Base-by-base conservation (phyloP, 2,888 invertebrate genomes). In the Rotaria magnacalcarata region DNA sequence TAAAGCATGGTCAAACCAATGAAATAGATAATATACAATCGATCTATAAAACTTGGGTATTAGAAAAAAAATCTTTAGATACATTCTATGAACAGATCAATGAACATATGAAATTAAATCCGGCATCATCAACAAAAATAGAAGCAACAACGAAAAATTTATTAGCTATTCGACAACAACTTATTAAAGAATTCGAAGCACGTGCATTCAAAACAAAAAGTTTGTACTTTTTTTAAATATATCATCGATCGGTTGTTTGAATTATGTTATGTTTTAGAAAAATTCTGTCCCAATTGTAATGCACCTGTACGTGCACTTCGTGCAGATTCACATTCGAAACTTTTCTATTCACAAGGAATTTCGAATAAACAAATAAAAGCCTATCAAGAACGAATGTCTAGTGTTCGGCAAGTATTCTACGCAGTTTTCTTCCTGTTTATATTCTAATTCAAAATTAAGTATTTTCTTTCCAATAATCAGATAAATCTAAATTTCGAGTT, bases 251-350 rank as follows among this genome's bases (percentile, higher is more conserved):
- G 34, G 34, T 34, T 34, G 34, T 34, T 27, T 60, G 21, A 60
- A n/a, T 27, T 27, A 6, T 60, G 6, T 27, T n/a, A 19, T 60
- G 14, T 34, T 54, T 54, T 84, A 80, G 86, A 86, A 14, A 80
- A 80, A 24, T 88, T 87, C 16, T 90, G 90, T 87, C 87, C 87
- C 2, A 88, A 89, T 87, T 90, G 90, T 87, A 58, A 87, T 85
- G 85, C 84, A 58, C 87, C 87, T 8, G 58, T 87, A 56, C 87
- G 87, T 21, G 84, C 58, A n/a, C 67, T 90, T 5, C 85, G 89
- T 47, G 87, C 88, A 16, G 90, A 90, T 75, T 87, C 89, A 86
- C 87, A 89, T 60, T 84, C 88, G 27, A 89, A 89, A 87, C 87
- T 90, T 16, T 88, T 88, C 86, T 88, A 88, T 86, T 84, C 85